Evolutionary conservation across 1,140 invertebrate species (phyloP), one percentile per base, ranked within the genome.

Genomic region (Zaprionus camerounensis): DNA sequence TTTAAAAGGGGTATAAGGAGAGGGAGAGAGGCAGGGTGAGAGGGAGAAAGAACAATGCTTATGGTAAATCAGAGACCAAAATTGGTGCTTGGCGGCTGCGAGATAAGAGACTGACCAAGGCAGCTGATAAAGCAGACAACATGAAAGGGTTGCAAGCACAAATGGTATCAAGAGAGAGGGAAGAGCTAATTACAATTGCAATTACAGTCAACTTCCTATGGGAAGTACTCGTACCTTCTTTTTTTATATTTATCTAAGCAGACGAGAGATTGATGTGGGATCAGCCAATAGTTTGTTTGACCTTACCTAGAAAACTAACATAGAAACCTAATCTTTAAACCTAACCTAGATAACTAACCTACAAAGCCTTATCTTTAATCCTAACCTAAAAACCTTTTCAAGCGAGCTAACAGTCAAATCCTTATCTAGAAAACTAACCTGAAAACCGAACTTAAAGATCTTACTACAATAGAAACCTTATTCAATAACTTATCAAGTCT

Each of bases 31-130:
- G 6, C 0, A 24, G 41, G 20, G 0, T 4, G 11, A 36, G 31
- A 22, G 20, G 4, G 46, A 5, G 7, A 49, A 4, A 24, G 41
- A 17, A 22, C 36, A 51, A 70, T 26, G 57, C 22, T 26, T 69
- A 44, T 41, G 66, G 41, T 61, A 69, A 69, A 62, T 69, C 36
- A 55, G 36, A 74, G 61, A 74, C 62, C 65, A 69, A 68, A 73
- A 73, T 68, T 74, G 36, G 36, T 36, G 57, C 22, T 75, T 66
- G 56, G 68, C 46, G 66, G 61, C 36, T 75, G 36, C 31, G 13
- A 70, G 71, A 70, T 75, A 65, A 78, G 62, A 28, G 73, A 74
- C 64, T 61, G 36, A 31, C 31, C 38, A 22, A 26, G 24, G n/a
- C 36, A 7, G 24, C 34, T 41, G 7, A 28, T 49, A 49, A 13